A percentile compares a stretch with the other conserved stretches of the same genome.
phyloP scores from a whole-genome alignment of 2,888 invertebrate species.

The Dorcus parallelipipedus region DNA sequence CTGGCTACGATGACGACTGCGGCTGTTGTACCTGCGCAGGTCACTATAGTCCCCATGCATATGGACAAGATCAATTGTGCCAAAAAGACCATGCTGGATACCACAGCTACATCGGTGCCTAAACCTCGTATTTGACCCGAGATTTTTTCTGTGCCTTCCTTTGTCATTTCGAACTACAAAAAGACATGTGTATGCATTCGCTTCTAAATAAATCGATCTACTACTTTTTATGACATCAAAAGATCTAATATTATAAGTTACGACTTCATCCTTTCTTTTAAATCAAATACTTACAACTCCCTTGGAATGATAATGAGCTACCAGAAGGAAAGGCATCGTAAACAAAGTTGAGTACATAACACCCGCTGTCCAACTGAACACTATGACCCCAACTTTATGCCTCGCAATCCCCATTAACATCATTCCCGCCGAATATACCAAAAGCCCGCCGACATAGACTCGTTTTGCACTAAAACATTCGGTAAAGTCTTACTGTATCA shows the following conservation, averaged over 20 bases:
- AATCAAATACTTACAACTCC: slow-evolving; percentile 65
- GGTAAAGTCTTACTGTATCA: not conserved
- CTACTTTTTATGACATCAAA: no score
- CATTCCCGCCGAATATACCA: slow-evolving; percentile 89
- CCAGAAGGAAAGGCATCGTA: slow-evolving; percentile 92
- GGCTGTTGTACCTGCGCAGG: slow-evolving; percentile 76
- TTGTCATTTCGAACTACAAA: slow-evolving; percentile 59
- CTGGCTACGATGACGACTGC: slow-evolving; percentile 86
- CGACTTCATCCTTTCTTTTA: not conserved
- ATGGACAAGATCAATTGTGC: slow-evolving; percentile 90
- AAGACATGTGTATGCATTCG: not conserved
- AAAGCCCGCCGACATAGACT: slow-evolving; percentile 85
- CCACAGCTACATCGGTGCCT: slow-evolving; percentile 92
- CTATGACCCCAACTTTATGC: slow-evolving; percentile 73
- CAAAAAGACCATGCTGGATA: slow-evolving; percentile 91
- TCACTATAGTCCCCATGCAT: slow-evolving; percentile 82
- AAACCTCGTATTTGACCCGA: slow-evolving; percentile 76
- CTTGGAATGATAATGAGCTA: slow-evolving; percentile 92
- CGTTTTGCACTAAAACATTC: slow-evolving; percentile 68
- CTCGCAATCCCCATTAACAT: slow-evolving; percentile 76
- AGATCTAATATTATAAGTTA: not conserved
- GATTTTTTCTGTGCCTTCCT: slow-evolving; percentile 54
- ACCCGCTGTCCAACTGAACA: slow-evolving; percentile 92
- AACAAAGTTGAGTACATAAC: slow-evolving; percentile 97
- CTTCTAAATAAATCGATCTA: no score